A percentile compares a stretch with the other conserved stretches of the same genome.
These are phyloP conservation scores for Fulmarus glacialis DNA, from an alignment of 2,113 vertebrate species.

Conservation along the genomic window DNA sequence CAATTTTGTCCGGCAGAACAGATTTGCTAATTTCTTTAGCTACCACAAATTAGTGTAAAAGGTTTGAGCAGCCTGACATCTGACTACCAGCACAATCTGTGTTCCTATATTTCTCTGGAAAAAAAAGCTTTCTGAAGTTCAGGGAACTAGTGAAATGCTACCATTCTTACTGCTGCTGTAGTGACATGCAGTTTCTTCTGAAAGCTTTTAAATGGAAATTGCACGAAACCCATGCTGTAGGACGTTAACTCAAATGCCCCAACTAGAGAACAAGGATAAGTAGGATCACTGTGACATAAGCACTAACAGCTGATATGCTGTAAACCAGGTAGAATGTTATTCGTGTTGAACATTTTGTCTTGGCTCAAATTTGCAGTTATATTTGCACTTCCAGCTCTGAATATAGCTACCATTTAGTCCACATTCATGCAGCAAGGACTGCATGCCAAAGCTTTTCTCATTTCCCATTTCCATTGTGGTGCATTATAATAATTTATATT, in stretches of 20 bases:
- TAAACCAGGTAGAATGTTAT: accelerated
- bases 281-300: not conserved
- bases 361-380: not conserved
- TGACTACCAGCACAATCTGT: not conserved
- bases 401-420: not conserved
- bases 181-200: not conserved
- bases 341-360: not conserved
- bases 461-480: not conserved
- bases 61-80: not conserved
- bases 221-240: accelerated
- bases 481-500: not conserved
- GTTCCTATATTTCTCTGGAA: not conserved
- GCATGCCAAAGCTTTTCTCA: not conserved
- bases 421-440: not conserved
- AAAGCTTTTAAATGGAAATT: not conserved
- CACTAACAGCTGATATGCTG: not conserved
- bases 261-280: not conserved
- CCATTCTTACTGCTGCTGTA: not conserved
- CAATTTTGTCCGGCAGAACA: not conserved
- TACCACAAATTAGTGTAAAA: not conserved
- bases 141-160: not conserved
- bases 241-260: not conserved
- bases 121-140: not conserved
- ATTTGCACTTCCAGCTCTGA: not conserved
- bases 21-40: not conserved